Conservation (phyloP, 2,113 vertebrate species). For the Camelus bactrianus region DNA sequence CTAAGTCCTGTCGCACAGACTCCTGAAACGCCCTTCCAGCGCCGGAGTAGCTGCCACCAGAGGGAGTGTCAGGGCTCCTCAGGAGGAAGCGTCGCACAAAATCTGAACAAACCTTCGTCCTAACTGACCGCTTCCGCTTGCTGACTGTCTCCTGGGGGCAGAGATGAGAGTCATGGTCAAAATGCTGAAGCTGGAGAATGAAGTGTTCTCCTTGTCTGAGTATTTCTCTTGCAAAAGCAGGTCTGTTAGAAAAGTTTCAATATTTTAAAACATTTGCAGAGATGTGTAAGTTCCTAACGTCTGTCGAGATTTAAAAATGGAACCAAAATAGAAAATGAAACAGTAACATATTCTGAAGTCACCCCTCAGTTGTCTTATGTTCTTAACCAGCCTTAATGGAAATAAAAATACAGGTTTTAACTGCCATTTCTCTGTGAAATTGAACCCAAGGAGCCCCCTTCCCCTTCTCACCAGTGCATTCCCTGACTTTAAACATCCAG, state of each 20-base stretch:
- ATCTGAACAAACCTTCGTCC: neutral
- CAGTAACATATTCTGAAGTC: conserved; percentile 18
- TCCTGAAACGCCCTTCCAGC: neutral
- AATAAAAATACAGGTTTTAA: neutral
- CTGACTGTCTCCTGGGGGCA: neutral
- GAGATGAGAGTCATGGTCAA: neutral
- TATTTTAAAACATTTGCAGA: conserved; percentile 48
- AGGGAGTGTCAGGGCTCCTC: conserved; percentile 54
- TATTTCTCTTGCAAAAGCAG: conserved; percentile 44
- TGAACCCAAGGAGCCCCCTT: neutral
- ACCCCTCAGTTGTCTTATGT: neutral
- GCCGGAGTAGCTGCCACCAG: conserved; percentile 54
- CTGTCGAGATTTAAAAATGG: conserved; percentile 33
- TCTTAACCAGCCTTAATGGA: neutral
- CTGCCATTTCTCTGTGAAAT: conserved; percentile 42
- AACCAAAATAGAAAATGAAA: conserved; percentile 32
- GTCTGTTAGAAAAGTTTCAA: neutral
- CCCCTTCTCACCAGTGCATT: neutral
- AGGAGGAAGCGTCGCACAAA: neutral
- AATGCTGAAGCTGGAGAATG: neutral
- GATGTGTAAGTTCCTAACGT: neutral
- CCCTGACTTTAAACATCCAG: conserved; percentile 44
- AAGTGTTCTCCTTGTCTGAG: conserved; percentile 34
- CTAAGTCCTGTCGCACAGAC: neutral
- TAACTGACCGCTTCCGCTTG: neutral